These are phyloP conservation scores for Carduelis carduelis DNA, from an alignment of 2,797 vertebrate species.

Conservation along the genomic window DNA sequence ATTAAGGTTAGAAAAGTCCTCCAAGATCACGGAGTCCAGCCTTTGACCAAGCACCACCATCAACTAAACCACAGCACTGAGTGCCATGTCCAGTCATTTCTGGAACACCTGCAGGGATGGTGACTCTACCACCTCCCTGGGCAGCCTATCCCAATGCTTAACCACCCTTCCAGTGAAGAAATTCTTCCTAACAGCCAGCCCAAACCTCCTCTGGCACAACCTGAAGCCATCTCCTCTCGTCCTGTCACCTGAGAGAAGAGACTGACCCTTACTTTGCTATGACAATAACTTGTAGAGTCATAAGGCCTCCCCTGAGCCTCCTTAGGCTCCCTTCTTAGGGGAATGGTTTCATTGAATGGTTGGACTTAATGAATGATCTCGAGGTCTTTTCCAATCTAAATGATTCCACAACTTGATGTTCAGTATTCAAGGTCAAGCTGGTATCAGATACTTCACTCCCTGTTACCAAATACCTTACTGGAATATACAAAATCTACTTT, in stretches of 20 bases:
- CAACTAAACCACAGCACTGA: neutral
- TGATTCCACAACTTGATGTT: neutral
- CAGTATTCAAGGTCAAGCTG: neutral
- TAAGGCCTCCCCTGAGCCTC: too few relatives aligned
- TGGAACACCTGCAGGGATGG: neutral
- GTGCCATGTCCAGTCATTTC: neutral
- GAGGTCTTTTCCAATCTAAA: neutral
- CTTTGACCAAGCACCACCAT: neutral
- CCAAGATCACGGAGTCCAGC: neutral
- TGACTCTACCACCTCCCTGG: neutral
- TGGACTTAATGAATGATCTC: neutral
- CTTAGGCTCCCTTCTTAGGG: neutral
- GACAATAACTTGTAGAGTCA: neutral
- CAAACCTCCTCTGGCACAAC: neutral
- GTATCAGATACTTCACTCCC: neutral
- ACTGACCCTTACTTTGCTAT: neutral
- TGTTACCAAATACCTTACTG: neutral
- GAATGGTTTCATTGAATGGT: neutral
- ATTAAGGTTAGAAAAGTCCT: neutral
- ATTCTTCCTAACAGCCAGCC: neutral
- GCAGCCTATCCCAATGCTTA: neutral
- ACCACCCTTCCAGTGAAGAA: neutral
- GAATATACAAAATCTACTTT: neutral
- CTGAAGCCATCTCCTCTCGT: neutral
- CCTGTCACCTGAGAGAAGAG: neutral